These are phyloP conservation scores for Alviniconcha marisindica DNA, from an alignment of 1,140 invertebrate genomes.

Conservation along the genomic window DNA sequence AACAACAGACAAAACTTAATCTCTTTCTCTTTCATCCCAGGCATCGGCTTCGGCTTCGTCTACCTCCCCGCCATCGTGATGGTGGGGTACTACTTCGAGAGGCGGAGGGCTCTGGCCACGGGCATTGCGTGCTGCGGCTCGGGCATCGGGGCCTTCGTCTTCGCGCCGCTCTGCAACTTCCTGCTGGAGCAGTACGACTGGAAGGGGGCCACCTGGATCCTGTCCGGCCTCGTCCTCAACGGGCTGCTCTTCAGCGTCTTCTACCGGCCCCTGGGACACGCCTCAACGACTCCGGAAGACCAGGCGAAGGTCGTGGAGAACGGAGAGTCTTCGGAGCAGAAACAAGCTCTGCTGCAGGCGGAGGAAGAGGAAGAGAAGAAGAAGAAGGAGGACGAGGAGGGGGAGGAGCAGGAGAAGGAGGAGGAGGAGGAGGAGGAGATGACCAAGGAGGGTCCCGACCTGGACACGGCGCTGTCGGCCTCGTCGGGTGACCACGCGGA, in stretches of 20 bases:
- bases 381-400: constrained; percentile 42
- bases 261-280: constrained; percentile 83
- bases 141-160: constrained; percentile 90
- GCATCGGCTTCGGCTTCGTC: constrained; percentile 93
- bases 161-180: constrained; percentile 80
- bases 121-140: constrained; percentile 98
- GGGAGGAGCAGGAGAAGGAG: constrained; percentile 15
- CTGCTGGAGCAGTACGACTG: constrained; percentile 84
- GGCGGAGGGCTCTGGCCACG: constrained; percentile 96
- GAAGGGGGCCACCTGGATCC: constrained; percentile 75
- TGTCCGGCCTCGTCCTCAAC: constrained; percentile 80
- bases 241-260: constrained; percentile 87
- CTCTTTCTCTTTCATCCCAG: too few relatives aligned
- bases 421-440: not conserved
- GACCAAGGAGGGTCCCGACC: too few relatives aligned
- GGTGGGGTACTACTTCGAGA: constrained; percentile 99
- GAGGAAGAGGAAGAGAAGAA: not conserved
- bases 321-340: not conserved
- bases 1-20: too few relatives aligned
- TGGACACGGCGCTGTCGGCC: too few relatives aligned
- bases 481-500: too few relatives aligned
- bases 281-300: constrained; percentile 16
- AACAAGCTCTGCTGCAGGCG: not conserved
- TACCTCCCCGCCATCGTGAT: constrained; percentile 98
- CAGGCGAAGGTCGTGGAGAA: not conserved